Evolutionary conservation across 1,140 invertebrate species (phyloP), one percentile per base, ranked within the genome.

Genomic region (Drosophila nasuta): DNA sequence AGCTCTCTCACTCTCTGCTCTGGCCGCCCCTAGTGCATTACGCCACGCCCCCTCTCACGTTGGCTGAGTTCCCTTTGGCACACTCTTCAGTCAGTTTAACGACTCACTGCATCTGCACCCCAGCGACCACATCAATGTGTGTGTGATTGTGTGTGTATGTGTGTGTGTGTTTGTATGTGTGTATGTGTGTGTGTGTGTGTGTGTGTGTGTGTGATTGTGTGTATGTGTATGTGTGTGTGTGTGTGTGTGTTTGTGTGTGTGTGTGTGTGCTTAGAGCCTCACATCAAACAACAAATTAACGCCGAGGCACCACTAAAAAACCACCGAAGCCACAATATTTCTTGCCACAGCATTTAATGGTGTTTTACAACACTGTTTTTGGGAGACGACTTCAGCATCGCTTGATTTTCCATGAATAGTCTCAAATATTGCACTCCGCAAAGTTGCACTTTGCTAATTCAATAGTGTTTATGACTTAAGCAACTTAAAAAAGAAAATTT

Each of bases 251-350:
- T 66, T 17, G 15, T 17, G 15, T 17, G 15, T 49, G 17, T 25
- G 48, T 28, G 11, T 30, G 7, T 15, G 28, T 35, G 28, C 51
- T 35, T 54, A 54, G 51, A 54, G 51, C 28, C 51, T 54, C 70
- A 76, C 78, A 75, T 85, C 82, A 86, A 85, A 81, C 85, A 83
- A 71, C 77, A 83, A 77, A 85, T 81, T 81, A 85, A 83, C 81
- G 67, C 71, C 58, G 56, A 74, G 72, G 77, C 62, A 54, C 20
- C 52, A 43, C 60, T 54, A 46, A 46, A 45, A 70, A 66, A 66
- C 41, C 35, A 56, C 28, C 56, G 63, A 64, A 30, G 48, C 28
- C 49, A 49, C 62, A 54, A 52, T 20, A 64, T 54, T 64, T 63
- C 11, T 11, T 1, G 30, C n/a, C 25, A 15, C 35, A 35, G 30